Evolutionary conservation across 1,140 invertebrate species (phyloP), one percentile per base, ranked within the genome.

Genomic region (Ceratina calcarata): DNA sequence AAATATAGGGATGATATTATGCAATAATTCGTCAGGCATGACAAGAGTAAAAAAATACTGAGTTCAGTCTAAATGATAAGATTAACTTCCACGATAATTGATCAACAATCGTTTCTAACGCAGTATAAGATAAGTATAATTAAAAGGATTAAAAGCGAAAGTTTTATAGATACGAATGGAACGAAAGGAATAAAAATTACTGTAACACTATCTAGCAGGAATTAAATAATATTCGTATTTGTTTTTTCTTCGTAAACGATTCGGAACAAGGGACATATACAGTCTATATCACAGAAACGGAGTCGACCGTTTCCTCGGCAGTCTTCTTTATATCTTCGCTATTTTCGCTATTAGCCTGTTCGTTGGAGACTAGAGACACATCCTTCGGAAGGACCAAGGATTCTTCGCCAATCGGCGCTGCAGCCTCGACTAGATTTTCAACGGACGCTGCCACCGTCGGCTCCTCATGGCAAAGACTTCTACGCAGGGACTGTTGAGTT

Each of bases 371-470:
- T 91, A 91, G 89, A 91, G 87, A 85, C 81, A 86, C 66, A 78
- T 89, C 87, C 82, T 92, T 91, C 32, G 87, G 82, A 37, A 93
- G 81, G 66, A 93, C 90, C 68, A 93, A 83, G 7, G 93, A 94
- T 73, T 94, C 94, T 82, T 94, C 92, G 67, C 93, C 93, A 58
- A 95, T 95, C 0, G 94, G 94, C 20, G 93, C 94, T 7, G 93
- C 94, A 15, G 94, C 93, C 80, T 94, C 94, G n/a, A 95, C 94
- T 57, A 95, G 90, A 87, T 94, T 94, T 77, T 95, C 94, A 6
- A 93, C 91, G 75, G 94, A 94, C 15, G 92, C 89, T 12, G 93
- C 93, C 13, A 80, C 87, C 4, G 89, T 89, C 22, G 91, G 86
- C 45, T 90, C 90, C 12, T 92, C 89, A 64, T 88, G 68, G 32